These are phyloP conservation scores for Panonychus citri DNA, from an alignment of 1,140 invertebrate species.

Conservation along the genomic window DNA sequence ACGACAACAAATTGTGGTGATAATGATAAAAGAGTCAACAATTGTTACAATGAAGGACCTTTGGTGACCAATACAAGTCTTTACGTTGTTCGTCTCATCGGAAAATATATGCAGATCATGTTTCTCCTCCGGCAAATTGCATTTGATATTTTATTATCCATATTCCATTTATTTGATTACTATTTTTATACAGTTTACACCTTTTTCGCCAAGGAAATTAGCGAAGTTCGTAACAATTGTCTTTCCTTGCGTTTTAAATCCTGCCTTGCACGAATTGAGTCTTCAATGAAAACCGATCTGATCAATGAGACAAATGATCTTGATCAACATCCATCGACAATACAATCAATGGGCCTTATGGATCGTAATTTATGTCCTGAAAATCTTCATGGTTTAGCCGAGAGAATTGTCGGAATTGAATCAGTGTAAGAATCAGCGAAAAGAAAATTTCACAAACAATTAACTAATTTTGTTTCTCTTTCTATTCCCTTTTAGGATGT, in stretches of 20 bases:
- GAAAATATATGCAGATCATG: constrained; percentile 71
- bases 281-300: background rate
- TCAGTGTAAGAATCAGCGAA: constrained; percentile 34
- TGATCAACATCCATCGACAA: background rate
- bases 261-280: background rate
- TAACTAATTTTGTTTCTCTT: no score
- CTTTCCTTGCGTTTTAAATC: background rate
- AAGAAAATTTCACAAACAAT: background rate
- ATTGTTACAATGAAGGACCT: background rate
- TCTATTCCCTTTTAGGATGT: constrained; percentile 33
- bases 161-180: constrained; percentile 84
- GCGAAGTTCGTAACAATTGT: constrained; percentile 9
- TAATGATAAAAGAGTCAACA: background rate
- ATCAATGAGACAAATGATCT: background rate
- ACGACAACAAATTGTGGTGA: background rate
- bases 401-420: constrained; percentile 71
- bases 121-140: constrained; percentile 68
- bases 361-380: constrained; percentile 22
- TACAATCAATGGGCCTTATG: background rate
- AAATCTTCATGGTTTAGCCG: constrained; percentile 50
- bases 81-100: constrained; percentile 72
- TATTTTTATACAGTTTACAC: constrained; percentile 44
- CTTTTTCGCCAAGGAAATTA: constrained; percentile 55
- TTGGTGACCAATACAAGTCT: constrained; percentile 70
- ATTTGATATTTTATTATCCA: constrained; percentile 62